Conservation (phyloP, 2,113 vertebrate genomes). For the Camelus bactrianus region DNA sequence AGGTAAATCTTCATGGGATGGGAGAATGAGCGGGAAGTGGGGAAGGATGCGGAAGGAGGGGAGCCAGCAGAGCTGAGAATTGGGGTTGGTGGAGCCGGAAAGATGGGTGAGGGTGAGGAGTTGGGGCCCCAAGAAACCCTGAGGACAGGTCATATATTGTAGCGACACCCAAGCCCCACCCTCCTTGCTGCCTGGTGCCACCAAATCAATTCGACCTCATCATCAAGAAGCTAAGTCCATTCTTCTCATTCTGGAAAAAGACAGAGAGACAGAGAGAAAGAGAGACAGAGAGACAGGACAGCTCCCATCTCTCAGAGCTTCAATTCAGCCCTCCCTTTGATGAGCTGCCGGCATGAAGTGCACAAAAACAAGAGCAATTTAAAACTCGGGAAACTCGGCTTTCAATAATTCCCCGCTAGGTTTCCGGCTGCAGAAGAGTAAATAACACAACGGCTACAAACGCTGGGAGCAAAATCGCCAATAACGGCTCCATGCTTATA, state of each 20-base stretch:
- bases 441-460: constrained; percentile 90
- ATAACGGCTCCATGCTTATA: constrained; percentile 89
- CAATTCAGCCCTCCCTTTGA: constrained; percentile 64
- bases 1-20: not conserved
- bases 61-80: fast-evolving
- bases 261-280: not conserved
- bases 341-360: constrained; percentile 55
- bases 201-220: not conserved
- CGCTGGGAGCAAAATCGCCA: constrained; percentile 89
- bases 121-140: not conserved
- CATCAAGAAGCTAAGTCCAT: not conserved
- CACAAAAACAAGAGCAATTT: constrained; percentile 83
- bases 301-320: constrained; percentile 65
- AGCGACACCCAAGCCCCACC: not conserved
- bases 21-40: no score
- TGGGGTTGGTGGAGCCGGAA: not conserved
- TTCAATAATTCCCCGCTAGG: constrained; percentile 90
- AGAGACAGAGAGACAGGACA: not conserved
- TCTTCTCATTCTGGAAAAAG: not conserved
- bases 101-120: not conserved
- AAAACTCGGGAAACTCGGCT: constrained; percentile 85
- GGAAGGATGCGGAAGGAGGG: not conserved
- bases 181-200: not conserved
- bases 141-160: not conserved
- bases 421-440: constrained; percentile 85